Percentiles rank a stretch among this genome's conserved stretches.
Evolutionary conservation across 2,888 invertebrate species (phyloP).

Genomic region (Andrena marginata): DNA sequence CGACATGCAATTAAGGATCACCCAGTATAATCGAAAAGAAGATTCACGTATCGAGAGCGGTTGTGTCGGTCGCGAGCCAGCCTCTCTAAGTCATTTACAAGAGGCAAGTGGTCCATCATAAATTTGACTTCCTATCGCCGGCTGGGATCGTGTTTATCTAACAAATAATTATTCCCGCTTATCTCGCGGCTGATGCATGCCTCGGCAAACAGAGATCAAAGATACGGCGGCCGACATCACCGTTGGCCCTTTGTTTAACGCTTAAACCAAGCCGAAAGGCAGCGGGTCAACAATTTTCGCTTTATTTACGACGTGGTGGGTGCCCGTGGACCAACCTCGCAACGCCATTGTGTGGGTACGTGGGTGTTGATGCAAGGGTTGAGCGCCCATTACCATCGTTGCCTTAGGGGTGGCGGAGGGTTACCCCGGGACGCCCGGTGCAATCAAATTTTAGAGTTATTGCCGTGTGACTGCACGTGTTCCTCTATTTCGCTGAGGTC

Average conservation of each 20-base stretch:
- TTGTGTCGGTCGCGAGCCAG: slow-evolving; percentile 27
- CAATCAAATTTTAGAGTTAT: slow-evolving; percentile 84
- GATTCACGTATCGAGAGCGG: slow-evolving; percentile 32
- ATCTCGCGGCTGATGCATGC: slow-evolving; percentile 80
- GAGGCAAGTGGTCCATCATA: slow-evolving; percentile 76
- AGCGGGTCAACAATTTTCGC: slow-evolving; percentile 80
- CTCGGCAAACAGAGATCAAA: slow-evolving; percentile 81
- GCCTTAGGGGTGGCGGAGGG: slow-evolving; percentile 73
- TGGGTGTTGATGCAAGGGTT: slow-evolving; percentile 81
- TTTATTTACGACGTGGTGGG: slow-evolving; percentile 81
- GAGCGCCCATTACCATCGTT: slow-evolving; percentile 79
- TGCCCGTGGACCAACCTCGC: slow-evolving; percentile 42
- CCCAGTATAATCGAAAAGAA: not conserved
- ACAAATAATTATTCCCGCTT: slow-evolving; percentile 84
- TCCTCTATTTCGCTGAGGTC: slow-evolving; percentile 28
- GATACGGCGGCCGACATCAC: slow-evolving; percentile 79
- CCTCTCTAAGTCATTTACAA: slow-evolving; percentile 75
- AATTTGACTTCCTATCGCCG: slow-evolving; percentile 79
- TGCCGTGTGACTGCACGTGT: slow-evolving; percentile 72
- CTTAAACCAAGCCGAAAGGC: slow-evolving; percentile 74
- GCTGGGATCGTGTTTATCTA: slow-evolving; percentile 82
- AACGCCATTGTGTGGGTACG: slow-evolving; percentile 45
- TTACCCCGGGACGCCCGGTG: slow-evolving; percentile 70
- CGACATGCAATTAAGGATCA: not conserved
- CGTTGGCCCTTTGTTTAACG: slow-evolving; percentile 80